Percentiles rank a stretch among this genome's conserved stretches.
These are phyloP conservation scores for Drosophila meridionalis DNA, from an alignment of 2,888 invertebrate genomes.

Conservation along the genomic window DNA sequence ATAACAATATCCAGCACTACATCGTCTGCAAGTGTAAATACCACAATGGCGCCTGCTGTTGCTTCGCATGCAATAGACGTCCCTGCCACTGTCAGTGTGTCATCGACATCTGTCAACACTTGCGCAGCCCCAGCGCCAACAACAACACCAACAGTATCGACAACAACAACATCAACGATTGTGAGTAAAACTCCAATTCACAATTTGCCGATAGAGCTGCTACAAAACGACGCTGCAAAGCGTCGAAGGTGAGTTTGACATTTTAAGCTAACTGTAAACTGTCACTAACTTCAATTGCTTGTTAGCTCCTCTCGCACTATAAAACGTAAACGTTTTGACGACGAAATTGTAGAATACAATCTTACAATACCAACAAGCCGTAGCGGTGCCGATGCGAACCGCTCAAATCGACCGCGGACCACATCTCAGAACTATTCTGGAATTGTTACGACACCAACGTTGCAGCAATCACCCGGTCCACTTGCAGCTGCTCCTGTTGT, in stretches of 20 bases:
- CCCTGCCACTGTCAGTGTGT: constrained; percentile 55
- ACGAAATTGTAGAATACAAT: constrained; percentile 97
- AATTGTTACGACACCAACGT: constrained; percentile 46
- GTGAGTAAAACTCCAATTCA: constrained; percentile 54
- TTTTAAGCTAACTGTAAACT: constrained; percentile 13
- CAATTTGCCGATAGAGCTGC: constrained; percentile 78
- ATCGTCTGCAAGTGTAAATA: constrained; percentile 10
- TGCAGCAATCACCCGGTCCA: constrained; percentile 39
- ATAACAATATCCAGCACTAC: constrained; percentile 24
- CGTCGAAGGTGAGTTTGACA: constrained; percentile 80
- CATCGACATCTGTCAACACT: constrained; percentile 60
- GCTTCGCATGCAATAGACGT: constrained; percentile 44
- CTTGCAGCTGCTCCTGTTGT: constrained; percentile 2
- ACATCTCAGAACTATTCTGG: constrained; percentile 85
- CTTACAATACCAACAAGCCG: constrained; percentile 87
- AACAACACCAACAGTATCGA: constrained; percentile 24
- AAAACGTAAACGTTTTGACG: constrained; percentile 97
- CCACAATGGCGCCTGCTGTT: constrained; percentile 23
- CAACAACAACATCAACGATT: constrained; percentile 30
- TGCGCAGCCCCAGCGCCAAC: constrained; percentile 46
- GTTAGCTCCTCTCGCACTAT: constrained; percentile 96
- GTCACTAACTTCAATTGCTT: background rate
- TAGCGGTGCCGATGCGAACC: constrained; percentile 73
- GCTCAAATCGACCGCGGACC: constrained; percentile 85
- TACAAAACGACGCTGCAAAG: constrained; percentile 83